Evolutionary conservation across 92 coral and sea anemone species (phyloP), one percentile per base, ranked within the genome.

Genomic region (Siderastrea radians): DNA sequence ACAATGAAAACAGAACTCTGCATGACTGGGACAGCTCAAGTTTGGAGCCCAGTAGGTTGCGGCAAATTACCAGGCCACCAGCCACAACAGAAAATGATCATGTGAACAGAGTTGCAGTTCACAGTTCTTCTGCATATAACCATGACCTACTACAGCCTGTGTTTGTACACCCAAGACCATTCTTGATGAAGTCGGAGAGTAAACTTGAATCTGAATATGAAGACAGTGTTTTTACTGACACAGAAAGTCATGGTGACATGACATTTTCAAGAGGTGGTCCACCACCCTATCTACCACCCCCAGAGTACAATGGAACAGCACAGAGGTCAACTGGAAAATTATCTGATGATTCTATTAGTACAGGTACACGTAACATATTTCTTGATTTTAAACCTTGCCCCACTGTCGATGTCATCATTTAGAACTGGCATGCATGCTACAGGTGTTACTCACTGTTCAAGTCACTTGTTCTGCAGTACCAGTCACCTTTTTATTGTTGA

Each of bases 261-360:
- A 73, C 80, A 3, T 68, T 74, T 80, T 84, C 67, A 1, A 86
- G 84, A 66, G 61, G 43, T 8, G 87, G 69, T 11, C 96, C 96
- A 4, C 96, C 96, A 16, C 89, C 91, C 3, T 95, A 93, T 76
- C 78, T 60, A 16, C 89, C 94, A 6, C 98, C 98, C 5, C 98
- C 98, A 38, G 93, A 87, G 66, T 95, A 95, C 83, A 81, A 82
- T 48, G 91, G 86, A 17, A 84, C 87, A 44, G 73, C 82, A 75
- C 83, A 86, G 68, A 91, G 90, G 83, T 89, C 92, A 6, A 82
- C 59, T 76, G 72, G 77, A 67, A 86, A 81, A 75, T 75, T 72
- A 12, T 52, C 69, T 43, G 94, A 82, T 58, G 91, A 78, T 44
- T 82, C 81, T 49, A 44, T 67, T 9, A 69, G 91, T 54, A 75